Percentiles rank a stretch among this genome's conserved stretches.
Conservation (phyloP, 2,888 invertebrate species). For the Cylloceria caligata region DNA sequence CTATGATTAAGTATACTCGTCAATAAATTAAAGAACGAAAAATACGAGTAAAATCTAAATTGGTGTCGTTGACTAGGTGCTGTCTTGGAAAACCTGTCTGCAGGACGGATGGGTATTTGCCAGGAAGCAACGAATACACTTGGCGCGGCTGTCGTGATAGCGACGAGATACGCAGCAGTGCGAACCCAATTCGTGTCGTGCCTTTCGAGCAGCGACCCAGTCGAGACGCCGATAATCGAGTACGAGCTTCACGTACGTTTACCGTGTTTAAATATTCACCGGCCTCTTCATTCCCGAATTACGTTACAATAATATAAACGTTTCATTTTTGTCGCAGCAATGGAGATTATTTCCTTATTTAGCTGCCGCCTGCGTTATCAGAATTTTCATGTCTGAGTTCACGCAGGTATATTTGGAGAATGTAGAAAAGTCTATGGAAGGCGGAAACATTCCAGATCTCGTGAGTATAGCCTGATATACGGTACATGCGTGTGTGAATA, state of each 20-base stretch:
- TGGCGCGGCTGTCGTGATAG: constrained; percentile 90
- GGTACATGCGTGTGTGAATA: too few relatives aligned
- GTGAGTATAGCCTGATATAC: constrained; percentile 71
- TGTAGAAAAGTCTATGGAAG: constrained; percentile 88
- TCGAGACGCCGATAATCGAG: constrained; percentile 92
- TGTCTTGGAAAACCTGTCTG: constrained; percentile 94
- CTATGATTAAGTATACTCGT: too few relatives aligned
- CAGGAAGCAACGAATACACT: constrained; percentile 89
- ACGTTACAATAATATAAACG: not conserved
- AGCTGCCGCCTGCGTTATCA: constrained; percentile 89
- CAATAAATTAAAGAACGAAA: too few relatives aligned
- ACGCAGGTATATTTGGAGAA: constrained; percentile 88
- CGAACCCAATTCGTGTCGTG: constrained; percentile 90
- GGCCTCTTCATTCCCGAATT: not conserved
- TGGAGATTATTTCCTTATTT: constrained; percentile 92
- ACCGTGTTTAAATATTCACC: not conserved
- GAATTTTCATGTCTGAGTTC: constrained; percentile 89
- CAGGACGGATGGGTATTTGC: constrained; percentile 92
- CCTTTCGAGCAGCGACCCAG: constrained; percentile 72
- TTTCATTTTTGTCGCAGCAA: constrained; percentile 88
- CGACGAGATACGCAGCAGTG: constrained; percentile 92
- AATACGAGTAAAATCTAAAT: too few relatives aligned
- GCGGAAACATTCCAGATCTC: constrained; percentile 79
- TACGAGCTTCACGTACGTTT: constrained; percentile 92
- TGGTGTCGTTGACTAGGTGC: constrained; percentile 85